Conservation (phyloP, 1,140 invertebrate species). For the Zaprionus davidi region DNA sequence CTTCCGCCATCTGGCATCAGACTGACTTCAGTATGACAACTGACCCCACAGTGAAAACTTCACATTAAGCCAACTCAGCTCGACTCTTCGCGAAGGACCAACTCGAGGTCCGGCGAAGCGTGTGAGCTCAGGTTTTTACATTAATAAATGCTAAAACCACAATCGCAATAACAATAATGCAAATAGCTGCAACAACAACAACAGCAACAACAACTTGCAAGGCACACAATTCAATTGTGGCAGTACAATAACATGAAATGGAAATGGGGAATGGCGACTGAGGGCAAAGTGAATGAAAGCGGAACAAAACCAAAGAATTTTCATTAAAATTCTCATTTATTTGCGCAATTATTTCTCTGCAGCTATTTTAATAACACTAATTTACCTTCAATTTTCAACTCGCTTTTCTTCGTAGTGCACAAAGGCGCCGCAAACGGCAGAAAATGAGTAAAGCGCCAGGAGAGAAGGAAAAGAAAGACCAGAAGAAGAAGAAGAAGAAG, state of each 20-base stretch:
- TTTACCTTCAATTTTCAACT: conserved; percentile 76
- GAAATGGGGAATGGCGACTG: neutral
- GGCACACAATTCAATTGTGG: conserved; percentile 9
- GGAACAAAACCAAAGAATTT: conserved; percentile 69
- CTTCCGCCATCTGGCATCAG: neutral
- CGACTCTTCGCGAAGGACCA: neutral
- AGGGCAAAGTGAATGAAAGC: conserved; percentile 24
- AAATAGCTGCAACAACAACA: conserved; percentile 25
- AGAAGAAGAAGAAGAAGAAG: neutral
- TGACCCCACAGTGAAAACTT: neutral
- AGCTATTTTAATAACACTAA: conserved; percentile 81
- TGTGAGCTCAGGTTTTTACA: conserved; percentile 6
- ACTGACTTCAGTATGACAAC: neutral
- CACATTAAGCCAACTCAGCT: neutral
- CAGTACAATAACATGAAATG: conserved; percentile 12
- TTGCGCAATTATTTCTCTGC: conserved; percentile 78
- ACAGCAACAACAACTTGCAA: neutral
- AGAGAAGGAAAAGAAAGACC: neutral
- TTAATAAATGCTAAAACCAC: conserved; percentile 19
- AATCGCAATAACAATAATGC: conserved; percentile 34
- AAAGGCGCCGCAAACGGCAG: conserved; percentile 43
- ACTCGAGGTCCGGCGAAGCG: conserved; percentile 10
- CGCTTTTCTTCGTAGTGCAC: conserved; percentile 38
- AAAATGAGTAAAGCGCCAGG: conserved; percentile 4
- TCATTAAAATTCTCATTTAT: conserved; percentile 81